Evolutionary conservation across 1,140 invertebrate genomes (phyloP).

Genomic region (Cydia splendana): DNA sequence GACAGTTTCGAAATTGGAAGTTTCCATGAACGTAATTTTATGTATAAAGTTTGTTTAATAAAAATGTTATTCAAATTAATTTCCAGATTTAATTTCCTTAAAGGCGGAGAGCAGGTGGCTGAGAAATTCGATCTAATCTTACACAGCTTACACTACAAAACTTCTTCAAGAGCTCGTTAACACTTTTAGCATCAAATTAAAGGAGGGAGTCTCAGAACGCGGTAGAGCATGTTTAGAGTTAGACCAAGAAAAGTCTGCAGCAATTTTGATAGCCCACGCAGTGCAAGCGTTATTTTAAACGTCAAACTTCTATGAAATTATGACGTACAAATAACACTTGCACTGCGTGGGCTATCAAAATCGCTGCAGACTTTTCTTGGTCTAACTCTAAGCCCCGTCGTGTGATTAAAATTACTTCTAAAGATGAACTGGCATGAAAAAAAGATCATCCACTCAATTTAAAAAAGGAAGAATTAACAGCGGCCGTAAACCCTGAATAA

Average conservation of each 20-base stretch:
- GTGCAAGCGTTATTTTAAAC: too few species aligned
- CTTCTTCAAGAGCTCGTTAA: conserved; percentile 8
- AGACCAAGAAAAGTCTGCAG: too few species aligned
- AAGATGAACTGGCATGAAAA: background rate
- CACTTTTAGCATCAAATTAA: background rate
- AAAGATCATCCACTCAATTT: conserved; percentile 20
- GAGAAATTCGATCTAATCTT: conserved; percentile 27
- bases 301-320: too few species aligned
- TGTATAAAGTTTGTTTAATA: conserved; percentile 3
- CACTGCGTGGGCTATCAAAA: too few species aligned
- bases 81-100: conserved; percentile 18
- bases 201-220: background rate
- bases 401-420: conserved; percentile 13
- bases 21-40: conserved; percentile 16
- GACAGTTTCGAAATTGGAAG: background rate
- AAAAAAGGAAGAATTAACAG: conserved; percentile 20
- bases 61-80: conserved; percentile 28
- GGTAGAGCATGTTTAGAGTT: background rate
- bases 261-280: too few species aligned
- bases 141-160: conserved; percentile 3
- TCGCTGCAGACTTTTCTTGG: too few species aligned
- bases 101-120: conserved; percentile 3
- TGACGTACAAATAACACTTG: too few species aligned
- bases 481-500: conserved; percentile 40
- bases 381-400: background rate